A percentile compares a stretch with the other conserved stretches of the same genome.
Evolutionary conservation across 2,888 invertebrate species (phyloP).

Genomic region (Eupithecia insigniata): DNA sequence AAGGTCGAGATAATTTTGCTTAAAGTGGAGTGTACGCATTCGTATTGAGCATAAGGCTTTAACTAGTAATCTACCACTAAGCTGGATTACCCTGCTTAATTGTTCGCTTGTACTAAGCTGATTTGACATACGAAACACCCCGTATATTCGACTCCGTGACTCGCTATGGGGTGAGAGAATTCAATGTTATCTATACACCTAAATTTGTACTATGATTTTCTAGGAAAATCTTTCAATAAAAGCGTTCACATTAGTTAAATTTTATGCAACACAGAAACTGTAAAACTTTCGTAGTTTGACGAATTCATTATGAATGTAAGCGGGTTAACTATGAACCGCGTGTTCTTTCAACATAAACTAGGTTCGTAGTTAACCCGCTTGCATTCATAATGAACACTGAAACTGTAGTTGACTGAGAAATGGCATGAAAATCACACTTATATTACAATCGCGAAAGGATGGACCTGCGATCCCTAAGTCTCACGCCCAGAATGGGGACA

Average conservation of each 20-base stretch:
- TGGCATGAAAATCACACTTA: not conserved
- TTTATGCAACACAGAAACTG: not conserved
- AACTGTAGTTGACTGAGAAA: not conserved
- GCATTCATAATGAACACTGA: too few relatives aligned
- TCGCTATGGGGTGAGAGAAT: conserved; percentile 41
- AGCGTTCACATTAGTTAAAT: not conserved
- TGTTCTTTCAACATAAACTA: too few relatives aligned
- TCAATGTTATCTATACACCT: not conserved
- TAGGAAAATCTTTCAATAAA: not conserved
- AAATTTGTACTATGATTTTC: not conserved
- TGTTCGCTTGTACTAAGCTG: conserved; percentile 67
- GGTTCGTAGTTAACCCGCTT: too few relatives aligned
- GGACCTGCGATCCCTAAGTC: too few relatives aligned
- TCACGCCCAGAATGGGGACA: too few relatives aligned
- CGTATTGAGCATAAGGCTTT: conserved; percentile 70
- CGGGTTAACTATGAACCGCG: too few relatives aligned
- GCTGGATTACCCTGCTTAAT: conserved; percentile 76
- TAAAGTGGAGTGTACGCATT: conserved; percentile 50
- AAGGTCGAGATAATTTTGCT: conserved; percentile 6
- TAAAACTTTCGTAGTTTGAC: too few relatives aligned
- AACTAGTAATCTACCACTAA: conserved; percentile 75
- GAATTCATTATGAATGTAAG: too few relatives aligned
- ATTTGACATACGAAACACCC: conserved; percentile 54
- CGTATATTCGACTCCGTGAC: conserved; percentile 46
- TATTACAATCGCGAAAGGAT: not conserved